Evolutionary conservation across 1,140 invertebrate species (phyloP), one percentile per base, ranked within the genome.

Genomic region (Sycophila sp.): DNA sequence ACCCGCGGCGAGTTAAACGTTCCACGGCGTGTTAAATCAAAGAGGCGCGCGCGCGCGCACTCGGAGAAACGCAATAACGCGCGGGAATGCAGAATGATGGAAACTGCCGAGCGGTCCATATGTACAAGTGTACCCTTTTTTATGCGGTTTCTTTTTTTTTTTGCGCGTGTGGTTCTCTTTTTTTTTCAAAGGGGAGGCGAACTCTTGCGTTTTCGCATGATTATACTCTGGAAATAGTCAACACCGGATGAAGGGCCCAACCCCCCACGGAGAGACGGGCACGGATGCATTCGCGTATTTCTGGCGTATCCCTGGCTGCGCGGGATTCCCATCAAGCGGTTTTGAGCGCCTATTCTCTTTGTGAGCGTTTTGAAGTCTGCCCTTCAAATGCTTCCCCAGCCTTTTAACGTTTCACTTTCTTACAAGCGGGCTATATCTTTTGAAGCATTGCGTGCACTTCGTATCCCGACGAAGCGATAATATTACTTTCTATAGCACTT

Each of bases 201-300:
- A n/a, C 55, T 58, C 42, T 26, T 55, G 40, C 62, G 73, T 68
- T 75, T 75, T 75, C 76, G 77, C 73, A 75, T 73, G 81, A 83
- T 83, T 82, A 81, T 83, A 80, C 75, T 79, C 82, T 84, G 81
- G 78, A 82, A 85, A 84, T 84, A 83, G 82, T 82, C 82, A 81
- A 17, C 24, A 83, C 82, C 83, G 82, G 83, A 85, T 85, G 80
- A 45, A n/a, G n/a, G n/a, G 38, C 55, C 65, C 55, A 68, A 58
- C 65, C 53, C 55, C 55, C 38, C 65, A 49, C 36, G 53, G 38
- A 34, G 59, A 63, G 40, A 28, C 11, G n/a, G 0, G 26, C 22
- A 22, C 42, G 42, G 80, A 76, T 79, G 77, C 59, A 65, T 47
- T 40, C 53, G 38, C 38, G 51, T 81, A 84, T 83, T 82, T 84